Conservation (phyloP, 2,888 invertebrate genomes). For the Timema cristinae region DNA sequence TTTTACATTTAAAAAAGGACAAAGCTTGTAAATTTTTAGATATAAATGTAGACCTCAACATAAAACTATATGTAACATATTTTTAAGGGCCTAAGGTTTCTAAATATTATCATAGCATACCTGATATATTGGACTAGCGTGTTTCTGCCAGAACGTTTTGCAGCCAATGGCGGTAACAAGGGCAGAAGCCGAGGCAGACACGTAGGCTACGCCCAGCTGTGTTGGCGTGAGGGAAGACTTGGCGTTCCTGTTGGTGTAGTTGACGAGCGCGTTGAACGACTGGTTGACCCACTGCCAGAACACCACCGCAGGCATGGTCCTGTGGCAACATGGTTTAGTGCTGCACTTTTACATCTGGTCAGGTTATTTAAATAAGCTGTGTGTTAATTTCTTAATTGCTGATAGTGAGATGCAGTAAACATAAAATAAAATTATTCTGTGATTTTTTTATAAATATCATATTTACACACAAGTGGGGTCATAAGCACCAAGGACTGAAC, state of each 20-base stretch:
- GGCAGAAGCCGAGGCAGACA: slow-evolving; percentile 84
- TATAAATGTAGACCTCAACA: too few relatives aligned
- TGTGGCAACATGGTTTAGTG: slow-evolving; percentile 41
- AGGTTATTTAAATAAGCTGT: too few relatives aligned
- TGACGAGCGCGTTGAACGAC: slow-evolving; percentile 91
- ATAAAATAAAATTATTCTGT: too few relatives aligned
- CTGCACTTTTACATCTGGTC: background rate
- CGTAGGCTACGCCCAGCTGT: slow-evolving; percentile 81
- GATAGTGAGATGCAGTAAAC: too few relatives aligned
- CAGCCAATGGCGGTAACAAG: slow-evolving; percentile 82
- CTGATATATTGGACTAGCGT: slow-evolving; percentile 58
- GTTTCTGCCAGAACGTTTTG: slow-evolving; percentile 74
- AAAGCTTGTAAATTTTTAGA: too few relatives aligned
- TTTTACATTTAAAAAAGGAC: too few relatives aligned
- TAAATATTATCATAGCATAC: slow-evolving; percentile 37
- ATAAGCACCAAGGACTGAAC: too few relatives aligned
- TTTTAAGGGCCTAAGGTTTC: too few relatives aligned
- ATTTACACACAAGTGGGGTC: too few relatives aligned
- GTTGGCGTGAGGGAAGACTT: slow-evolving; percentile 73
- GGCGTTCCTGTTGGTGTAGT: slow-evolving; percentile 89
- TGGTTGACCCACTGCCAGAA: slow-evolving; percentile 97
- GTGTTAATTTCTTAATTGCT: too few relatives aligned
- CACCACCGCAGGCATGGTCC: slow-evolving; percentile 77
- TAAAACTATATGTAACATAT: too few relatives aligned
- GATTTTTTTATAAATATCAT: too few relatives aligned